Evolutionary conservation across 2,797 vertebrate species (phyloP), one percentile per base, ranked within the genome.

Genomic region (Picus viridis): DNA sequence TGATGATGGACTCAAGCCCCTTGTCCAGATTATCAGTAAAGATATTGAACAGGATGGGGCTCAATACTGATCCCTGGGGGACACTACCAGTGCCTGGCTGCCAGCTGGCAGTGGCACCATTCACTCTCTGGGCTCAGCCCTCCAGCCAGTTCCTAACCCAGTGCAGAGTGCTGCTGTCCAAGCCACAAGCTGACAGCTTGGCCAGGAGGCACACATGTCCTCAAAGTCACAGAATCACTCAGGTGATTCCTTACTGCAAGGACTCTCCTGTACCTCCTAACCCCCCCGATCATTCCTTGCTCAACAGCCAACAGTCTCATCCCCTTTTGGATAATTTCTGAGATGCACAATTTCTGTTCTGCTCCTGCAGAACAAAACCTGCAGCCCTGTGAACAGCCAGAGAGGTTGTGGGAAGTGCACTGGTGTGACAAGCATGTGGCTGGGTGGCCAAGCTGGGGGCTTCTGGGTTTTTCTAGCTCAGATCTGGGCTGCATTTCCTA

Each of bases 401-500:
- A 53, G 57, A 32, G 53, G 32, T 16, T 39, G 45, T 3, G 8
- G 68, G 76, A 79, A 65, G 61, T 8, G 51, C 65, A 16, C 0
- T 7, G 29, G 11, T 22, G 11, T 1, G 4, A 54, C 62, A 74
- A 39, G 34, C 62, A 34, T 36, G 82, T 18, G 22, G 62, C 2
- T 0, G 39, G 36, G 30, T 26, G 54, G 19, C 22, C 69, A 68
- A 7, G 47, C 22, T 53, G 29, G 58, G 29, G 26, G 34, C 59
- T 57, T 75, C 64, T 67, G 47, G 12, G 58, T 41, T 68, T 53
- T 83, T 47, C 75, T 70, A 56, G 62, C 79, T 94, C 73, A 79
- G 75, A 82, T 65, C 24, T 51, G 72, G 86, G 69, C 65, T 90
- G 57, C 16, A 43, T 84, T 92, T 89, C 93, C 89, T 68, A 71